Base-by-base conservation (phyloP, 1,140 invertebrate species). In the Diploscapter pachys region DNA sequence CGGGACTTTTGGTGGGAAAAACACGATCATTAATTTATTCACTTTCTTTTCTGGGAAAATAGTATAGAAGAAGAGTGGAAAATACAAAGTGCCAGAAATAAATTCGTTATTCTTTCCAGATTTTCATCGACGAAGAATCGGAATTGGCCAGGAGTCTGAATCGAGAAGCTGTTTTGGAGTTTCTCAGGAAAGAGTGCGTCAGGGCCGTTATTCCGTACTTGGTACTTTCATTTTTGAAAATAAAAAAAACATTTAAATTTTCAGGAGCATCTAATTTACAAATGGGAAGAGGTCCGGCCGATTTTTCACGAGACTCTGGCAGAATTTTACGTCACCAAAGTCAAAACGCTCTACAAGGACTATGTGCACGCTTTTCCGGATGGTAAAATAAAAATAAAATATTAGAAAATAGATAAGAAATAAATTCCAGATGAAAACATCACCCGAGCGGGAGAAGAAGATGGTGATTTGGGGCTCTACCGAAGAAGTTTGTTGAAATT, bases 281-380 rank as follows among this genome's bases (percentile, higher is more conserved):
- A 66, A 59, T 76, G 75, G 75, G 75, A 72, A 56, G 75, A 76
- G 6, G 9, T 56, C 5, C 3, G 13, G 4, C 63, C 75, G n/a
- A 51, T 49, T 48, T 76, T 76, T 48, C 75, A 76, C 55, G 75
- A 76, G 59, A 65, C 75, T 9, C 70, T 76, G 52, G 11, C 72
- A 9, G 75, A 76, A 54, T 56, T 62, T 13, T 76, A 76, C 50
- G 69, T 71, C 63, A 53, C 52, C 9, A 63, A 49, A 49, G 75
- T 76, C 2, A 76, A 76, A 6, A 11, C 55, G 11, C 55, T 76
- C 9, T 56, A 72, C 4, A 69, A 72, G 3, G 75, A 76, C 6
- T 76, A 76, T 53, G 70, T 71, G 11, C 75, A 76, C n/a, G 75
- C 64, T 3, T 76, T 76, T 59, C 65, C 55, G 54, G 75, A 76